Percentiles rank a stretch among this genome's conserved stretches.
Evolutionary conservation across 2,888 invertebrate genomes (phyloP).

Genomic region (Meandrusa payeni): DNA sequence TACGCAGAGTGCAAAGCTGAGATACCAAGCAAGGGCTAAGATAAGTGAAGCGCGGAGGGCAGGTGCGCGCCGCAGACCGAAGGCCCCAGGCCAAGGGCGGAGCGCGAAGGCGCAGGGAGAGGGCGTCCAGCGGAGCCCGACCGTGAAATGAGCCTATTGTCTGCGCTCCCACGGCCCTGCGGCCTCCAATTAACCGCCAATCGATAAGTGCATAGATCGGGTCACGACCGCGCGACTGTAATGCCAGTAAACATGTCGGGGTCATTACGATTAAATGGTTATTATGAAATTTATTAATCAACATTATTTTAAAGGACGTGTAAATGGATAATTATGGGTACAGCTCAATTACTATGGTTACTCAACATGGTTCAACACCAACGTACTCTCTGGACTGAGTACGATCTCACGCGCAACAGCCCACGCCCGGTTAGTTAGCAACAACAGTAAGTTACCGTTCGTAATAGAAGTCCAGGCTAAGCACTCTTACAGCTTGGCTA

Average conservation of each 20-base stretch:
- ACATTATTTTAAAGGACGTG: not conserved
- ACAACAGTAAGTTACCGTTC: no score
- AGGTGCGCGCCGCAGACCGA: slow-evolving; percentile 25
- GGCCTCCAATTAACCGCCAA: slow-evolving; percentile 20
- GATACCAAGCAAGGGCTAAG: no score
- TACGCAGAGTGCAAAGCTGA: no score
- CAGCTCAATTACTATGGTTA: no score
- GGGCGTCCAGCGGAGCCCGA: slow-evolving; percentile 33
- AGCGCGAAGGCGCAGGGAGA: slow-evolving; percentile 17
- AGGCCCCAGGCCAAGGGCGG: slow-evolving; percentile 3
- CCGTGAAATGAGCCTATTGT: slow-evolving; percentile 36
- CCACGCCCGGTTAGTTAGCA: no score
- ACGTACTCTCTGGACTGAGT: no score
- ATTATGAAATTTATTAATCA: slow-evolving; percentile 2
- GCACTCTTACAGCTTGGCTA: no score
- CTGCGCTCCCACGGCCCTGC: slow-evolving; percentile 32
- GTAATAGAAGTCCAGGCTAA: no score
- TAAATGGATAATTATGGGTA: no score
- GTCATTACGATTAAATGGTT: not conserved
- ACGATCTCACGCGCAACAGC: no score
- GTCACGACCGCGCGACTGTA: slow-evolving; percentile 8
- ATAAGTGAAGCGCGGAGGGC: slow-evolving; percentile 38
- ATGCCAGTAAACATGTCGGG: not conserved
- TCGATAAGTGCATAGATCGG: slow-evolving; percentile 14
- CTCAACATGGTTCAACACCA: no score